phyloP scores from a whole-genome alignment of 2,113 vertebrate species.

The Myxocyprinus asiaticus region DNA sequence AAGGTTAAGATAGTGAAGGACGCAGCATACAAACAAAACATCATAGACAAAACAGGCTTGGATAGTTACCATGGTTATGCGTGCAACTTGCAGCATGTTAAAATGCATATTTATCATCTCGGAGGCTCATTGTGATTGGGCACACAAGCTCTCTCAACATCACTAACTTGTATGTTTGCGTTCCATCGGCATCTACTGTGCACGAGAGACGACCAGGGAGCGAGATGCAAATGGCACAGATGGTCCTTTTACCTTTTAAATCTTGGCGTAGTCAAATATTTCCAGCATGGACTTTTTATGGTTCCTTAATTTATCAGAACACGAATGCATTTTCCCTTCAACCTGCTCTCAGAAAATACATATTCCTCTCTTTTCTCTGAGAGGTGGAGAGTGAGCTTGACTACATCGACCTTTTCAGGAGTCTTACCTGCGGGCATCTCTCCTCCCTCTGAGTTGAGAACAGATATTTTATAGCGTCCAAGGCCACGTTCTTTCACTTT shows the following conservation, averaged over 20 bases:
- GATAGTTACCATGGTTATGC: slow-evolving; percentile 61
- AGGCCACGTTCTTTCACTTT: not conserved
- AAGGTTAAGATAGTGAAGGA: slow-evolving; percentile 6
- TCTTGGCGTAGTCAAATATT: slow-evolving; percentile 62
- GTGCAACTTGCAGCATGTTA: slow-evolving; percentile 38
- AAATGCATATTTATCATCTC: slow-evolving; percentile 37
- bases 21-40: slow-evolving; percentile 21
- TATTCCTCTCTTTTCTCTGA: slow-evolving; percentile 40
- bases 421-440: slow-evolving; percentile 22
- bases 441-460: not conserved
- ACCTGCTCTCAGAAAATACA: slow-evolving; percentile 51
- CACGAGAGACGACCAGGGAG: slow-evolving; percentile 22
- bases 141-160: slow-evolving; percentile 17
- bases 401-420: slow-evolving; percentile 27
- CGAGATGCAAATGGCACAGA: slow-evolving; percentile 57
- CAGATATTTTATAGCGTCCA: not conserved
- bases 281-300: slow-evolving; percentile 52
- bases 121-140: slow-evolving; percentile 30
- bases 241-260: slow-evolving; percentile 67
- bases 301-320: slow-evolving; percentile 53
- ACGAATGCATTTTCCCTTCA: slow-evolving; percentile 49
- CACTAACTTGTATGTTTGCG: slow-evolving; percentile 46
- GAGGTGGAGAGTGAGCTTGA: slow-evolving; percentile 42
- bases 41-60: slow-evolving; percentile 39
- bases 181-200: slow-evolving; percentile 39